Evolutionary conservation across 2,113 vertebrate genomes (phyloP).

Genomic region (Okapia johnstoni): DNA sequence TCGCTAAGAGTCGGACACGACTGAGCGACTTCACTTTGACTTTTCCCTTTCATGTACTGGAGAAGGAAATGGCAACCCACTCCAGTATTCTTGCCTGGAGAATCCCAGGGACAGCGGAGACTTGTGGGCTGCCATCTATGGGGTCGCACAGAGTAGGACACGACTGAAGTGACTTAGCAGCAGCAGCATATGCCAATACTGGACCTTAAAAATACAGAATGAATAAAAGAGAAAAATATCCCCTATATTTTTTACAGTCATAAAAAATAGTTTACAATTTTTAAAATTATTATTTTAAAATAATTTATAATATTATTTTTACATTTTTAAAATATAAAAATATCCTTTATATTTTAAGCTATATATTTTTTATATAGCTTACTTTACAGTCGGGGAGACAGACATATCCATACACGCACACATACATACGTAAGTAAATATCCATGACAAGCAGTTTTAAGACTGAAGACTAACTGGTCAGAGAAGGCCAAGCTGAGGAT

Average conservation of each 20-base stretch:
- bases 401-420: neutral
- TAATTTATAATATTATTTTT: neutral
- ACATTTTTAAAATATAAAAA: neutral
- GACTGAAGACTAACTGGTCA: neutral
- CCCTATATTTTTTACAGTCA: neutral
- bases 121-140: too few species aligned
- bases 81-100: too few species aligned
- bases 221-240: neutral
- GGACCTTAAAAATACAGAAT: too few species aligned
- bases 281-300: neutral
- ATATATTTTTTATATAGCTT: neutral
- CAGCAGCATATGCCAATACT: neutral
- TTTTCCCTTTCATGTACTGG: too few species aligned
- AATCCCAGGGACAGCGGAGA: too few species aligned
- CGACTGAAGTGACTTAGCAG: too few species aligned
- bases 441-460: neutral
- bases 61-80: too few species aligned
- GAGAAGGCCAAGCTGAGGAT: neutral
- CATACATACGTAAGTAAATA: neutral
- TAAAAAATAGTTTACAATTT: neutral
- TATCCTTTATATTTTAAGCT: neutral
- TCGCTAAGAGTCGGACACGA: too few species aligned
- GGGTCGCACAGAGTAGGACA: too few species aligned
- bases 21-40: too few species aligned
- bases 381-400: neutral